A percentile compares a stretch with the other conserved stretches of the same genome.
Evolutionary conservation across 2,113 vertebrate species (phyloP).

Genomic region (Numida meleagris): DNA sequence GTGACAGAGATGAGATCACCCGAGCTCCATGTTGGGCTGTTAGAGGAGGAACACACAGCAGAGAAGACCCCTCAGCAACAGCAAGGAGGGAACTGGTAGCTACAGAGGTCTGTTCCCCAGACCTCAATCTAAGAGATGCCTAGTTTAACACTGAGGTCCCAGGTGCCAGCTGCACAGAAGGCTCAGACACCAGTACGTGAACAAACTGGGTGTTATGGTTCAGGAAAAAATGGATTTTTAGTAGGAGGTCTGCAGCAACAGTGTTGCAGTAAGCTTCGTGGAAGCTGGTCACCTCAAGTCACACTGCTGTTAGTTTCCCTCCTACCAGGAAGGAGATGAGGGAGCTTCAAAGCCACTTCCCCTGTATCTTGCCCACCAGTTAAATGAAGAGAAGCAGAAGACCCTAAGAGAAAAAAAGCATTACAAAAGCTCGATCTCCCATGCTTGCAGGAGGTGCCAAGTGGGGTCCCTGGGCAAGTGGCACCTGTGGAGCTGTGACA

Average conservation of each 20-base stretch:
- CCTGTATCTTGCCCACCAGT: neutral
- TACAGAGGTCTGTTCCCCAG: neutral
- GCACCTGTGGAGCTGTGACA: neutral
- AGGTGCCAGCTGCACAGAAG: neutral
- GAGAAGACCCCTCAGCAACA: neutral
- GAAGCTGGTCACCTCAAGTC: neutral
- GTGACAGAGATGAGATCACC: neutral
- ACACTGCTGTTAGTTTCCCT: neutral
- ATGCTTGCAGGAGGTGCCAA: neutral
- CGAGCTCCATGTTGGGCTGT: fast-evolving
- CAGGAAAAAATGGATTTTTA: neutral
- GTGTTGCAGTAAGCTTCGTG: neutral
- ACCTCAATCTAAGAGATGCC: neutral
- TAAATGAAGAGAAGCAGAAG: neutral
- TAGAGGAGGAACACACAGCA: neutral
- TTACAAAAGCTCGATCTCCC: neutral
- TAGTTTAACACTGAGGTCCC: neutral
- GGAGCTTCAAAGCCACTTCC: neutral
- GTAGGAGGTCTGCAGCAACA: neutral
- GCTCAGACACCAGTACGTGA: neutral
- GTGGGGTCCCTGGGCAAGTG: neutral
- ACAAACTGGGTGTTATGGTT: neutral
- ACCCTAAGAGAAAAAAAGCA: neutral
- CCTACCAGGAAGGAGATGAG: neutral
- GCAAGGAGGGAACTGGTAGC: neutral